phyloP scores from a whole-genome alignment of 2,888 invertebrate genomes.

The Baronia brevicornis region DNA sequence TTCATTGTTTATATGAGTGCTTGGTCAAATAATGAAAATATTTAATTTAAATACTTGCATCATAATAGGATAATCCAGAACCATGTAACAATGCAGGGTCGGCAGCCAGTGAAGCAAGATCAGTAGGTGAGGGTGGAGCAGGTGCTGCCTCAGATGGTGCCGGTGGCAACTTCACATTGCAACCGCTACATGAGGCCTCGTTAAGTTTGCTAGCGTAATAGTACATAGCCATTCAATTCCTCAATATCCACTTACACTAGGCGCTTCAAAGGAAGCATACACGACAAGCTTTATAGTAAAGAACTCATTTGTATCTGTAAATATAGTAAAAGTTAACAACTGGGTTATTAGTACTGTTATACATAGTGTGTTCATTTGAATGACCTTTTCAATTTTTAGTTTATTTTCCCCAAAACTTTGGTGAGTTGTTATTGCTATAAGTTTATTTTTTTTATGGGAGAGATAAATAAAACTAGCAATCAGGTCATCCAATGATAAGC shows the following conservation, averaged over 20 bases:
- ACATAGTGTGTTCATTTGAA: not conserved
- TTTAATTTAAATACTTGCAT: conserved; percentile 42
- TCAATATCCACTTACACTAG: conserved; percentile 32
- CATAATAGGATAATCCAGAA: conserved; percentile 61
- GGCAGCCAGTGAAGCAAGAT: conserved; percentile 51
- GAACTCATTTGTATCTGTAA: conserved; percentile 34
- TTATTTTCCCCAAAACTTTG: too few species aligned
- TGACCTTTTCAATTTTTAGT: conserved; percentile 1
- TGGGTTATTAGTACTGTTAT: not conserved
- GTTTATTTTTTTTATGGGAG: too few species aligned
- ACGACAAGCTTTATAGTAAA: conserved; percentile 28
- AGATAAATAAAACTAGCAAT: too few species aligned
- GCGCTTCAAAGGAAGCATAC: conserved; percentile 31
- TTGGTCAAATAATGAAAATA: conserved; percentile 4
- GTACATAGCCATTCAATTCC: conserved; percentile 79
- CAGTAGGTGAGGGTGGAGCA: conserved; percentile 46
- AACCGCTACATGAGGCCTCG: conserved; percentile 78
- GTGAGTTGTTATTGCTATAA: too few species aligned
- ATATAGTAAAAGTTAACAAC: not conserved
- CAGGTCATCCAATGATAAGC: too few species aligned
- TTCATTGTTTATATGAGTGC: too few species aligned
- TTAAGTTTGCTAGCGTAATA: conserved; percentile 82
- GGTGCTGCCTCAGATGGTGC: conserved; percentile 48
- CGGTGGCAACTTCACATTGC: conserved; percentile 62
- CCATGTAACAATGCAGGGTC: conserved; percentile 52